Evolutionary conservation across 2,888 invertebrate genomes (phyloP).

Genomic region (Alentia gelatinosa): DNA sequence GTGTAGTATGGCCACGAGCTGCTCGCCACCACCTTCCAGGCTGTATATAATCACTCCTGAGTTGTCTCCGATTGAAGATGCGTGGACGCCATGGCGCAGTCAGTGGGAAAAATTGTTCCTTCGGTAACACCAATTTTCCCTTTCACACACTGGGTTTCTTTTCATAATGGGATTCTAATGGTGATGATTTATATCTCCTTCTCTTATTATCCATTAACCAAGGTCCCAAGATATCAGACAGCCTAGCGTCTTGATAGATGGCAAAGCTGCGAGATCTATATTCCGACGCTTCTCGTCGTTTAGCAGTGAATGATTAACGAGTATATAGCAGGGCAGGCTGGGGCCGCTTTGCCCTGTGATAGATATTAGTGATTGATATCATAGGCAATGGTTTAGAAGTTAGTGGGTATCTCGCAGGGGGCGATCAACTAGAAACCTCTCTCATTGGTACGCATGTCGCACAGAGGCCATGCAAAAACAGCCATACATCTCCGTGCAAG

Average conservation of each 20-base stretch:
- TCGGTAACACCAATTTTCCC: background rate
- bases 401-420: background rate
- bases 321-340: background rate
- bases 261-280: background rate
- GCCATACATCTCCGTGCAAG: background rate
- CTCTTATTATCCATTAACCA: background rate
- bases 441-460: background rate
- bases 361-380: background rate
- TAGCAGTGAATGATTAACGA: background rate
- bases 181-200: background rate
- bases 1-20: slow-evolving; percentile 10
- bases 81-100: background rate
- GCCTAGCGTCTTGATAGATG: background rate
- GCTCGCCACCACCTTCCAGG: background rate
- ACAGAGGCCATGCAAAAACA: background rate
- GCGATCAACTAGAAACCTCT: background rate
- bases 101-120: background rate
- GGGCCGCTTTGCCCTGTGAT: background rate
- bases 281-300: background rate
- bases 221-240: background rate
- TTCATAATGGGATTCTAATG: background rate
- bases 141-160: background rate
- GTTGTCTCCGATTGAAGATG: background rate
- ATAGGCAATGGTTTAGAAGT: background rate
- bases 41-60: background rate